Evolutionary conservation across 2,888 invertebrate species (phyloP), one percentile per base, ranked within the genome.

Genomic region (Chirona hameri): DNA sequence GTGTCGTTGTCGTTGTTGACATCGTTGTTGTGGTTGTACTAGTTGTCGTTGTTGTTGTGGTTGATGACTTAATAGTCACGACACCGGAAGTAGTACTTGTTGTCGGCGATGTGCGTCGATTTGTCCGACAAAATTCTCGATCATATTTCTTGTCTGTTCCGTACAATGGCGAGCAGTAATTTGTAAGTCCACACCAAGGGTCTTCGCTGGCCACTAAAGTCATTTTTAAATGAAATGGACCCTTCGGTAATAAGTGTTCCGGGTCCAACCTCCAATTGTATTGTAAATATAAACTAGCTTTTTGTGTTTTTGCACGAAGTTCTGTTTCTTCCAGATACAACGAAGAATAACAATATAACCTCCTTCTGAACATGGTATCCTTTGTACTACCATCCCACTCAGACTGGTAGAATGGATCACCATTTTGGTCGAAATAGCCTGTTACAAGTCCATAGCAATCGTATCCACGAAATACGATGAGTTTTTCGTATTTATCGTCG

Each of bases 241-340:
- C 76, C 21, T 76, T 76, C 46, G 39, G 9, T 2, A 76, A 10
- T 24, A 76, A 24, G 10, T 21, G 39, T 24, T 46, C 39, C 1
- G 76, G 39, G 14, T 76, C 76, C 27, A 76, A 10, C 27, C 21
- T 24, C 76, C 76, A 76, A 24, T 76, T 76, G 12, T 76, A 76
- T 21, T 46, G 76, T 39, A 76, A 31, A 46, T 76, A 76, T 7
- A 76, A 39, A n/a, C 76, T 76, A 14, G 46, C 39, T 39, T 12
- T 21, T 46, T 76, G 39, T 1, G 21, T n/a, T 12, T 46, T 39
- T 2, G 76, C 76, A 1, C 76, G 76, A 12, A 76, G 76, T 24
- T 76, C 76, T 10, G 76, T 76, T 46, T 76, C 39, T 76, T 76
- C 76, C 76, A 76, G 24, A 21, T 46, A 76, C 46, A 76, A 2